Evolutionary conservation across 1,140 invertebrate genomes (phyloP).

Genomic region (Manduca sexta): DNA sequence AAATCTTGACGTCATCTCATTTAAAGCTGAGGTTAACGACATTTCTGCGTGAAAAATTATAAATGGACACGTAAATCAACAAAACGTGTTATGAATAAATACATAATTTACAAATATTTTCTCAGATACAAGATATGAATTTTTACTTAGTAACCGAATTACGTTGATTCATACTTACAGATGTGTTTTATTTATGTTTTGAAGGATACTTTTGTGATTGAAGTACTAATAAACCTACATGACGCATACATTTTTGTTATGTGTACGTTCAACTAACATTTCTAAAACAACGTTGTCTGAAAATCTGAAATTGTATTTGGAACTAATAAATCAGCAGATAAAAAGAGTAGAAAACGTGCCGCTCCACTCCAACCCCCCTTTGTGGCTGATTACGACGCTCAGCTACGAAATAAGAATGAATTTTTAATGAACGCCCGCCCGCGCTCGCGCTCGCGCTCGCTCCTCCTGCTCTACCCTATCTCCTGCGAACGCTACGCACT

Average conservation of each 20-base stretch:
- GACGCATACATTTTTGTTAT: too few species aligned
- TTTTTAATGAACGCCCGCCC: constrained; percentile 63
- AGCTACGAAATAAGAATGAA: constrained; percentile 68
- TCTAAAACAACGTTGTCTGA: neutral
- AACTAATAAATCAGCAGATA: constrained; percentile 43
- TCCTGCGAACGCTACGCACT: constrained; percentile 58
- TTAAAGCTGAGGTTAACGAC: constrained; percentile 12
- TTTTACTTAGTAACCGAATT: too few species aligned
- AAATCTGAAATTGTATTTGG: constrained; percentile 4
- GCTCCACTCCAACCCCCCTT: constrained; percentile 23
- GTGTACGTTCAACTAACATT: neutral
- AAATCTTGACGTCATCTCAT: constrained; percentile 15
- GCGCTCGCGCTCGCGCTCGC: constrained; percentile 10
- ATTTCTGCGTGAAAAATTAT: constrained; percentile 1
- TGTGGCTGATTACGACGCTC: constrained; percentile 51
- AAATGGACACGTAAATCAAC: constrained; percentile 1
- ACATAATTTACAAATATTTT: constrained; percentile 1
- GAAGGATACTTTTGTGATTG: too few species aligned
- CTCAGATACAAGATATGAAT: too few species aligned
- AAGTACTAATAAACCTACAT: too few species aligned
- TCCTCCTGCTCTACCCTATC: constrained; percentile 16
- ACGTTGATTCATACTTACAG: too few species aligned
- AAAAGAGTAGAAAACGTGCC: constrained; percentile 40
- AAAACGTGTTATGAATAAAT: constrained; percentile 1
- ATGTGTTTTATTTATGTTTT: too few species aligned